phyloP scores from a whole-genome alignment of 2,113 vertebrate genomes.

The Bubo bubo region DNA sequence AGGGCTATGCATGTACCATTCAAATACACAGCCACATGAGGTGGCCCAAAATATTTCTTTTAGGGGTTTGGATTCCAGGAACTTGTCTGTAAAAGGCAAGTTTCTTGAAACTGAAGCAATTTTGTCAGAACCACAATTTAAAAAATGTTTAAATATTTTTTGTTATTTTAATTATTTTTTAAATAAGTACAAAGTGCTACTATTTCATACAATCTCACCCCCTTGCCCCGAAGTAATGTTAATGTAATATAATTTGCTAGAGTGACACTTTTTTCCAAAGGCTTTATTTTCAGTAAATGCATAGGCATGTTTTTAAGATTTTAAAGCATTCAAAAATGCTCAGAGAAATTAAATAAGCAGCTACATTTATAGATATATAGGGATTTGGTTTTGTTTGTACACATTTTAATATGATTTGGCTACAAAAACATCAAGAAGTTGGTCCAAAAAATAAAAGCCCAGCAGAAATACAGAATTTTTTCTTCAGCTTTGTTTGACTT shows the following conservation, averaged over 20 bases:
- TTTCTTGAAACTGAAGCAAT: background rate
- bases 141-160: background rate
- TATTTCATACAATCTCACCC: background rate
- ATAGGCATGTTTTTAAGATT: slow-evolving; percentile 8
- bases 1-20: fast-evolving
- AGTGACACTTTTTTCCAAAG: background rate
- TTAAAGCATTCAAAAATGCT: slow-evolving; percentile 38
- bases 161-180: too few relatives aligned
- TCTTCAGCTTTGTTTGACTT: slow-evolving; percentile 78
- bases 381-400: background rate
- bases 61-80: background rate
- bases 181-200: background rate
- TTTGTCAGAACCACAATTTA: background rate
- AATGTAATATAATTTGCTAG: background rate
- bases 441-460: slow-evolving; percentile 56
- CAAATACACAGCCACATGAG: background rate
- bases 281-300: slow-evolving; percentile 40
- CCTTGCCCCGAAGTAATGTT: background rate
- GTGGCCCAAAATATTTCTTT: fast-evolving
- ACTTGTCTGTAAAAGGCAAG: background rate
- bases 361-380: background rate
- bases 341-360: slow-evolving; percentile 51
- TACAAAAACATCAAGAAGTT: slow-evolving; percentile 38
- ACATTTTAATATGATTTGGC: background rate
- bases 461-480: background rate